Evolutionary conservation across 2,797 vertebrate genomes (phyloP), one percentile per base, ranked within the genome.

Genomic region (Neosilurus hyrtlii): DNA sequence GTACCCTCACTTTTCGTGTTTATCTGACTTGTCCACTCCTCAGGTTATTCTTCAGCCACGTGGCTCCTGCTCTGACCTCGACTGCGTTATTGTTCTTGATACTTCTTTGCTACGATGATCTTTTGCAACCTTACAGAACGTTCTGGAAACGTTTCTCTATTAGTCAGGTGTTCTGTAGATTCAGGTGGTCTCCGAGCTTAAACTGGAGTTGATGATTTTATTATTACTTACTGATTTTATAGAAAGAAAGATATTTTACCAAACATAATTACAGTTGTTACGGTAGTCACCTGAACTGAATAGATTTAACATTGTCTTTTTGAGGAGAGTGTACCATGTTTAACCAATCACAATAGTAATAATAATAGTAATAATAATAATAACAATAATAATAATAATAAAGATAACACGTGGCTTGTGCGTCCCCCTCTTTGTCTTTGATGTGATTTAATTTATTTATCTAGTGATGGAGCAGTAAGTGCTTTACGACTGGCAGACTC

Each of bases 401-500:
- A 37, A 22, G 18, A 57, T 74, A 56, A 20, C 0, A 59, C 18
- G 1, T 62, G 35, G 59, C 37, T 49, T 51, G 59, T 63, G 57
- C 49, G 37, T 77, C 30, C 30, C 52, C 16, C 54, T 57, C 56
- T 66, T 75, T 84, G 61, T 79, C 68, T 54, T 73, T 80, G 80
- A 84, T 5, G 43, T 43, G 81, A 82, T 85, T 75, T 74, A 37
- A 63, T 80, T 82, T 77, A 73, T 76, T 66, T 26, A 4, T 75
- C 35, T 56, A 30, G 51, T 10, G 26, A 74, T n/a, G 20, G 72
- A 63, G 83, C 73, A 76, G 67, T 85, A 85, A 85, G 84, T 85
- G 86, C 82, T 87, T 85, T 56, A 49, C 30, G 81, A 24, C 84
- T 57, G 81, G 81, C 74, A 82, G 78, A 81, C 71, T 75, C 83